Evolutionary conservation across 2,888 invertebrate genomes (phyloP), one percentile per base, ranked within the genome.

Genomic region (Drosophila conformis): DNA sequence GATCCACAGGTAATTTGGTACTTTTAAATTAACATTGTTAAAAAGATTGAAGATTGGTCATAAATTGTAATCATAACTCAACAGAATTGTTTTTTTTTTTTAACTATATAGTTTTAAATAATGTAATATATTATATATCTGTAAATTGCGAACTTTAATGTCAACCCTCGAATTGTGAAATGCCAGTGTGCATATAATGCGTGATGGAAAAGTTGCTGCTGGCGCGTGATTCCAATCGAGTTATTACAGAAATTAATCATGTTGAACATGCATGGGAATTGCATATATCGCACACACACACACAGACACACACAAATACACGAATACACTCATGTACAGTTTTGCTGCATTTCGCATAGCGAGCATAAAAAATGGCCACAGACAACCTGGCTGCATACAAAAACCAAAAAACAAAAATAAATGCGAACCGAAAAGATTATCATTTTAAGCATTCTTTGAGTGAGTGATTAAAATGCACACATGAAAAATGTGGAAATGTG

Each of bases 221-320:
- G 87, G 87, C 90, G 89, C 90, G 90, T 90, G 90, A 87, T 87
- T 87, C 90, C 90, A 89, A 90, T 87, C 89, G 90, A 87, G 87
- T 87, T 87, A 87, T 90, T 90, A 90, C 87, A 89, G 82, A 89
- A 87, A 87, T 87, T 87, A 90, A 87, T 87, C 87, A 87, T 90
- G 87, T 87, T 87, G 89, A 90, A 86, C 87, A 89, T 90, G 90
- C 76, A 89, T 82, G 87, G 86, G 86, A 87, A 87, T 87, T 90
- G 89, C 86, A 87, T 73, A 81, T 77, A 80, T 76, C 76, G 58
- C 36, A 49, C n/a, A 40, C 29, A 54, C 38, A 64, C 53, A 59
- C 58, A 66, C 53, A 59, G 38, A 75, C 58, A 69, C 36, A 63
- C 13, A 38, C 18, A n/a, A 40, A 42, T 38, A 29, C 13, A 27